Evolutionary conservation across 2,888 invertebrate species (phyloP).

Genomic region (Stenchaetothrips biformis): DNA sequence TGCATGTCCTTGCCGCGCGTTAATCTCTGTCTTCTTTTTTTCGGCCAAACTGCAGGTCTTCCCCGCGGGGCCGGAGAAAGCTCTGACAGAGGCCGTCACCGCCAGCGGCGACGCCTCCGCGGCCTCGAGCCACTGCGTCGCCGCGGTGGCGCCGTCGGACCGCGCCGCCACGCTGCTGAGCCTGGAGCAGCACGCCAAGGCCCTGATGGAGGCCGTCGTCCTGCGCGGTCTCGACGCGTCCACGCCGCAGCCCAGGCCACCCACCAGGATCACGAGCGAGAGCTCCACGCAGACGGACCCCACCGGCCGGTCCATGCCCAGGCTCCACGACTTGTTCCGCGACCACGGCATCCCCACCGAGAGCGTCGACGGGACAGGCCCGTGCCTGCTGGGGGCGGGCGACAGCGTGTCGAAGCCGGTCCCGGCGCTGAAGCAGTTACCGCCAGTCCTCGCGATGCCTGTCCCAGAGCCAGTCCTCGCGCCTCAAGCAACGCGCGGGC

Average conservation of each 20-base stretch:
- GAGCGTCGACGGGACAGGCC: not conserved
- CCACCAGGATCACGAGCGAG: not conserved
- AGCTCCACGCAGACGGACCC: not conserved
- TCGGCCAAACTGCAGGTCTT: not conserved
- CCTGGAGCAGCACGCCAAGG: not conserved
- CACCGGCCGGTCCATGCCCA: not conserved
- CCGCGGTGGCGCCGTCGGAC: not conserved
- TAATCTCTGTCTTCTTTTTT: not conserved
- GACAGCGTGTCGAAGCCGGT: not conserved
- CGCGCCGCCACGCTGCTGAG: not conserved
- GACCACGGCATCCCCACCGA: not conserved
- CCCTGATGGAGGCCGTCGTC: not conserved
- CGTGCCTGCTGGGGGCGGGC: not conserved
- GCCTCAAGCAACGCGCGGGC: not conserved
- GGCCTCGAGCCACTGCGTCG: not conserved
- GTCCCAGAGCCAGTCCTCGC: not conserved
- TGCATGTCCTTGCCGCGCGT: not conserved
- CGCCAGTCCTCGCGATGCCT: not conserved
- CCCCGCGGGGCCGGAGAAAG: not conserved
- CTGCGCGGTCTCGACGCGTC: not conserved
- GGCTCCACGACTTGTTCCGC: not conserved
- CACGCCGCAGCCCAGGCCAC: not conserved
- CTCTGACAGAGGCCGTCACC: too few species aligned
- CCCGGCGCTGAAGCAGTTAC: not conserved
- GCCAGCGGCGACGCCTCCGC: not conserved